phyloP scores from a whole-genome alignment of 2,797 vertebrate species.

The Dromococcyx pavoninus region DNA sequence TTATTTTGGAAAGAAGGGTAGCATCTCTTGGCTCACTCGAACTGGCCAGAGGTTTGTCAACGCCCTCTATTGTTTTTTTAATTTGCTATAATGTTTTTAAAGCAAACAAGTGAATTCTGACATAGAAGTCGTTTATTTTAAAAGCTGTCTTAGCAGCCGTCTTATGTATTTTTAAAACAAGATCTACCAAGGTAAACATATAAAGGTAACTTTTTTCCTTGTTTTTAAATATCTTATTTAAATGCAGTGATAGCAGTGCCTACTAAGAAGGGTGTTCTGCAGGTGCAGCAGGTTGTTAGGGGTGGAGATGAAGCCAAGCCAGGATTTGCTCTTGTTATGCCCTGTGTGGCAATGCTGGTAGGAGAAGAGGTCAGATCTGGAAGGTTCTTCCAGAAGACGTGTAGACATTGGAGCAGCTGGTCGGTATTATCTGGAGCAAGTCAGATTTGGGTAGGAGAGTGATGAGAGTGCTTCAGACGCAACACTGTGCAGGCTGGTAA shows the following conservation, averaged over 20 bases:
- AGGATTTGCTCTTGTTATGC: no score
- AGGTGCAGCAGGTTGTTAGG: background rate
- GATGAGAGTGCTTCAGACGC: background rate
- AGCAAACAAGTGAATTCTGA: background rate
- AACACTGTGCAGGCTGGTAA: background rate
- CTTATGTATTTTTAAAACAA: background rate
- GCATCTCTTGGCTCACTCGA: background rate
- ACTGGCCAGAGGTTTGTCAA: background rate
- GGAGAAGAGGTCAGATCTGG: no score
- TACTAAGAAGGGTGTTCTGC: background rate
- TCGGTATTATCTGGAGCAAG: background rate
- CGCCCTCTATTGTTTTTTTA: rapidly evolving
- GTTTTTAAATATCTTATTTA: background rate
- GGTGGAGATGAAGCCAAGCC: background rate
- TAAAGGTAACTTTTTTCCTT: background rate
- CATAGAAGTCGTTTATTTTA: background rate
- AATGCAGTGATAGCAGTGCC: rapidly evolving
- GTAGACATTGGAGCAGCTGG: background rate
- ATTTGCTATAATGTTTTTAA: background rate
- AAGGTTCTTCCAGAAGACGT: background rate
- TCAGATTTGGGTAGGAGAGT: background rate
- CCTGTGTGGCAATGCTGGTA: no score
- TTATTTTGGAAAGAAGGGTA: background rate
- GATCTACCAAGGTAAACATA: no score
- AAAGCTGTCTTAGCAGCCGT: background rate